Conservation (phyloP, 1,140 invertebrate genomes). For the Aphis craccivora region DNA sequence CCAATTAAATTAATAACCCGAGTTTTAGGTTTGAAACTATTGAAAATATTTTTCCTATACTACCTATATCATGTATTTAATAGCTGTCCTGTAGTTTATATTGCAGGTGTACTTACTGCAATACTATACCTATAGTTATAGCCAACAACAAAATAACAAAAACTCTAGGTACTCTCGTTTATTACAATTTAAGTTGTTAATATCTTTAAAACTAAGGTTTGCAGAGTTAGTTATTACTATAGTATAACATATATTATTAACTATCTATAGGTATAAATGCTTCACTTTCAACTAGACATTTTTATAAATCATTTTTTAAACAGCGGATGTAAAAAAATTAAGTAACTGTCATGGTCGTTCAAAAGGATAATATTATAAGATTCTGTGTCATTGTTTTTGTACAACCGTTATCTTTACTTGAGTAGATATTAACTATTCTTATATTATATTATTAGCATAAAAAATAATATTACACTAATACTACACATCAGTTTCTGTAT, state of each 20-base stretch:
- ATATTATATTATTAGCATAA: neutral
- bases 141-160: neutral
- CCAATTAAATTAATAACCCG: neutral
- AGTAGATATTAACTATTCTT: neutral
- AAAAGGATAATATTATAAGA: neutral
- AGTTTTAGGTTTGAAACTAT: neutral
- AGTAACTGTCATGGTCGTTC: neutral
- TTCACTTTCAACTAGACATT: neutral
- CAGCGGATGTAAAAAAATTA: neutral
- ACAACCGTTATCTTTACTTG: neutral
- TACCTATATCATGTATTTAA: neutral
- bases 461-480: neutral
- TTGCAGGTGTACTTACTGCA: neutral
- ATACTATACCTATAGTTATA: neutral
- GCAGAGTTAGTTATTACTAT: neutral
- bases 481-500: neutral
- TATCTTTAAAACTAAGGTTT: neutral
- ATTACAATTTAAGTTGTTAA: neutral
- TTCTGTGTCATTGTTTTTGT: neutral
- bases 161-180: neutral
- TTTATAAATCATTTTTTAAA: conserved; percentile 4
- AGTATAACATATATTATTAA: neutral
- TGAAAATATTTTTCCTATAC: neutral
- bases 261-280: neutral
- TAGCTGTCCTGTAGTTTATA: neutral